phyloP scores from a whole-genome alignment of 2,113 vertebrate species.

The Martes martes region DNA sequence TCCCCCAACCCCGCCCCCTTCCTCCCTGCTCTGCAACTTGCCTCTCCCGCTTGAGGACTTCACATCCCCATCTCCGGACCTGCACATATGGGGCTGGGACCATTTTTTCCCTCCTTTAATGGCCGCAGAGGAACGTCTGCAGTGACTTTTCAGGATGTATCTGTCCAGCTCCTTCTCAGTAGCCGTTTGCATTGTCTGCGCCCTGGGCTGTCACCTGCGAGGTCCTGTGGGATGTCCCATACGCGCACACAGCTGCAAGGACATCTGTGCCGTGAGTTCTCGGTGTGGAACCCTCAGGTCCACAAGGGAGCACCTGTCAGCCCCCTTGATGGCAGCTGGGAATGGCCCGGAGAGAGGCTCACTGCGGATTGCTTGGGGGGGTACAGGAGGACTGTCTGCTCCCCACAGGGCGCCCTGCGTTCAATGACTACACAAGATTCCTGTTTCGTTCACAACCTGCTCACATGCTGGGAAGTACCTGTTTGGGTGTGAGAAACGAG shows the following conservation, averaged over 20 bases:
- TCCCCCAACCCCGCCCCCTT: no score
- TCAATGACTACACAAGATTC: neutral
- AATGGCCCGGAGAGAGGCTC: neutral
- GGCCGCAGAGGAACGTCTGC: neutral
- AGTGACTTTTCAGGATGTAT: neutral
- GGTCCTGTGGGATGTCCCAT: neutral
- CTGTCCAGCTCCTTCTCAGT: neutral
- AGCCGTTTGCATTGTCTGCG: neutral
- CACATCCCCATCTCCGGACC: rapidly evolving
- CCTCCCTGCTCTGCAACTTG: no score
- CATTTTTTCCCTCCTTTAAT: neutral
- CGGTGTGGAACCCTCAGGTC: neutral
- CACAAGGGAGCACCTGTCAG: no score
- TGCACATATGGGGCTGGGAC: neutral
- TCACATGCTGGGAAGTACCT: neutral
- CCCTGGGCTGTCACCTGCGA: neutral
- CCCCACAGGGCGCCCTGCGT: rapidly evolving
- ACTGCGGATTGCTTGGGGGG: no score
- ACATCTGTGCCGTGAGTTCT: rapidly evolving
- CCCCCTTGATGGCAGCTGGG: neutral
- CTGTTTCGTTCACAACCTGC: neutral
- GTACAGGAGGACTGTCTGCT: neutral
- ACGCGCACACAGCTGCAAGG: neutral
- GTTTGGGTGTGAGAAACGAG: neutral
- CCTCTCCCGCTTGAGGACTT: neutral